Evolutionary conservation across 2,113 vertebrate genomes (phyloP).

Genomic region (Phasianus colchicus): DNA sequence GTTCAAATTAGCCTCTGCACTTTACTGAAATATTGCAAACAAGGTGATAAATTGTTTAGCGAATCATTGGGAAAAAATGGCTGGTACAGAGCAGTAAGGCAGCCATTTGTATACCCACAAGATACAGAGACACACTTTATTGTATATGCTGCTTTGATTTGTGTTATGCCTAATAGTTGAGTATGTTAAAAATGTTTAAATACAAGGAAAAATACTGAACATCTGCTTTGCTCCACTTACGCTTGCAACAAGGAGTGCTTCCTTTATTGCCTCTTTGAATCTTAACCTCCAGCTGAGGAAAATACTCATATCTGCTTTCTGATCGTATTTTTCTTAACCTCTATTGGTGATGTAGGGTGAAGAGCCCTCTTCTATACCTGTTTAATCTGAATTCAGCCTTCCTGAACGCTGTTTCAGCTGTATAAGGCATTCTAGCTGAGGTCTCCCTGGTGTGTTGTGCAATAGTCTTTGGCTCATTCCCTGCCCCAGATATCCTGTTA

Average conservation of each 20-base stretch:
- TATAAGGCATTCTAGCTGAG: background rate
- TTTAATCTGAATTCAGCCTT: background rate
- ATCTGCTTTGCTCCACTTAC: background rate
- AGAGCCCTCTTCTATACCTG: background rate
- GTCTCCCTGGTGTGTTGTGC: background rate
- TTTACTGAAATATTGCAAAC: background rate
- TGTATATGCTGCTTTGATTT: background rate
- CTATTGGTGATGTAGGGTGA: background rate
- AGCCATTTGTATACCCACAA: background rate
- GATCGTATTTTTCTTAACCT: background rate
- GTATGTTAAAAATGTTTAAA: background rate
- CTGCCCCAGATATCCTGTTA: background rate
- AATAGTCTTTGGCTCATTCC: background rate
- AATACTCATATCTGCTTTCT: background rate
- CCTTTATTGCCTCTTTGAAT: background rate
- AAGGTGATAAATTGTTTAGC: background rate
- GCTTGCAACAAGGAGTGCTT: background rate
- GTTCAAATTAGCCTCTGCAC: constrained; percentile 31
- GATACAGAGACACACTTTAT: background rate
- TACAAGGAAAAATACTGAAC: background rate
- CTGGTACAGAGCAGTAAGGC: background rate
- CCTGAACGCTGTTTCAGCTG: background rate
- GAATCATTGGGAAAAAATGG: background rate
- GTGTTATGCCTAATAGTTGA: background rate
- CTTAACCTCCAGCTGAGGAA: background rate